phyloP scores from a whole-genome alignment of 2,797 vertebrate genomes.

The Percopsis omiscomaycus region DNA sequence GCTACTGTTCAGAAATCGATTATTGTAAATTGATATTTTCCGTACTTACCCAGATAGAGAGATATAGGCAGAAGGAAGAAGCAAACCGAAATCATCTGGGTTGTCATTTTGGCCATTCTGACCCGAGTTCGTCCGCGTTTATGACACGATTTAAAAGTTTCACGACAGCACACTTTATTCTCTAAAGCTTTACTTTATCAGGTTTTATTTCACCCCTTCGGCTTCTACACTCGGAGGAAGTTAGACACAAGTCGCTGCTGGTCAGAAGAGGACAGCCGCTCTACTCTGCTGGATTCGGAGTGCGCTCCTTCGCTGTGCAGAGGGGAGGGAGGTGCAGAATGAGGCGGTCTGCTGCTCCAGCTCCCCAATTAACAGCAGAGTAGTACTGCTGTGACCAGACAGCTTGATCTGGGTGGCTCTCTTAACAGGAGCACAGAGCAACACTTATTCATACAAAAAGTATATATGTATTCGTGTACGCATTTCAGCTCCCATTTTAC shows the following conservation, averaged over 20 bases:
- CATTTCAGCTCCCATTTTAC: too few species aligned
- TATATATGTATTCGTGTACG: too few species aligned
- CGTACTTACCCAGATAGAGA: constrained; percentile 77
- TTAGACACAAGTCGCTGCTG: too few species aligned
- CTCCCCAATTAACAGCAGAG: constrained; percentile 1
- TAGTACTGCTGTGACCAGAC: not conserved
- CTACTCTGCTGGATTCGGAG: constrained; percentile 33
- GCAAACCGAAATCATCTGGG: constrained; percentile 63
- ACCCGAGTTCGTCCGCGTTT: constrained; percentile 27
- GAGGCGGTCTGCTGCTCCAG: constrained; percentile 8
- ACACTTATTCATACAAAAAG: too few species aligned
- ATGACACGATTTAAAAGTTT: not conserved
- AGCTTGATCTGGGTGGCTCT: too few species aligned
- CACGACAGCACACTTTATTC: too few species aligned
- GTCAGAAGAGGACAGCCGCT: not conserved
- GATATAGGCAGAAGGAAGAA: constrained; percentile 80
- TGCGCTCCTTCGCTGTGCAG: constrained; percentile 34
- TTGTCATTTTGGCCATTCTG: constrained; percentile 64
- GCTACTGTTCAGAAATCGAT: not conserved
- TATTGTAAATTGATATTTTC: not conserved
- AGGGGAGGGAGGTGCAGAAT: constrained; percentile 26
- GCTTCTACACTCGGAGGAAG: too few species aligned
- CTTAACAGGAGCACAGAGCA: too few species aligned
- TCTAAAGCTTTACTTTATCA: too few species aligned
- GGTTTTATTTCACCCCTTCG: too few species aligned